These are phyloP conservation scores for Sarcophaga variegata DNA, from an alignment of 2,888 invertebrate species.

Conservation along the genomic window DNA sequence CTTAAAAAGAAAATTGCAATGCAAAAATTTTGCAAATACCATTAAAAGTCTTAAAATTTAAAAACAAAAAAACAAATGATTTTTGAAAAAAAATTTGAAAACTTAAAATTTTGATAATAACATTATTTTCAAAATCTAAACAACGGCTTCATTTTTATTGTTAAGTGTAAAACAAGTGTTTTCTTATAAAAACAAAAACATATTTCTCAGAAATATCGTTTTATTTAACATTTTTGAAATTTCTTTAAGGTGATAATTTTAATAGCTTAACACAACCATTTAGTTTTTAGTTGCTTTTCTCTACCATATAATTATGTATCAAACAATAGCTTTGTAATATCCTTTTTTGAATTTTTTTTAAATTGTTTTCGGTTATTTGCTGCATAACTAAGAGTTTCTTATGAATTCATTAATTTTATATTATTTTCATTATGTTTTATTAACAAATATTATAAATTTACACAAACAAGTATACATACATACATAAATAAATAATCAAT, in stretches of 20 bases:
- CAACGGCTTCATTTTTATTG: too few relatives aligned
- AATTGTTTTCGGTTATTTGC: neutral
- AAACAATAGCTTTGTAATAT: neutral
- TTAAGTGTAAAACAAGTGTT: too few relatives aligned
- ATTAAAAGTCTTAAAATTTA: neutral
- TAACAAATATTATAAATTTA: neutral
- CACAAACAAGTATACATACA: neutral
- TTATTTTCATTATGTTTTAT: neutral
- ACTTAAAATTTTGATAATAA: neutral
- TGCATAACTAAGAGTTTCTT: neutral
- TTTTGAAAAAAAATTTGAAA: neutral
- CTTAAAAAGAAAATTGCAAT: neutral
- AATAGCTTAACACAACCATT: too few relatives aligned
- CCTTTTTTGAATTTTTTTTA: neutral
- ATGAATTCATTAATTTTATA: too few relatives aligned
- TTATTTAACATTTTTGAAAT: too few relatives aligned
- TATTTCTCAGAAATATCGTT: too few relatives aligned
- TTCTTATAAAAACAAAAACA: too few relatives aligned
- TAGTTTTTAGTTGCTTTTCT: too few relatives aligned
- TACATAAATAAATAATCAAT: constrained; percentile 10
- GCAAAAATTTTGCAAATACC: neutral
- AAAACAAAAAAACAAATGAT: neutral
- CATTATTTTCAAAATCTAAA: too few relatives aligned
- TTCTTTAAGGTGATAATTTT: too few relatives aligned
- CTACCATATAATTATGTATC: too few relatives aligned